Base-by-base conservation (phyloP, 2,113 vertebrate genomes). In the Ptilorrhoa leucosticta region DNA sequence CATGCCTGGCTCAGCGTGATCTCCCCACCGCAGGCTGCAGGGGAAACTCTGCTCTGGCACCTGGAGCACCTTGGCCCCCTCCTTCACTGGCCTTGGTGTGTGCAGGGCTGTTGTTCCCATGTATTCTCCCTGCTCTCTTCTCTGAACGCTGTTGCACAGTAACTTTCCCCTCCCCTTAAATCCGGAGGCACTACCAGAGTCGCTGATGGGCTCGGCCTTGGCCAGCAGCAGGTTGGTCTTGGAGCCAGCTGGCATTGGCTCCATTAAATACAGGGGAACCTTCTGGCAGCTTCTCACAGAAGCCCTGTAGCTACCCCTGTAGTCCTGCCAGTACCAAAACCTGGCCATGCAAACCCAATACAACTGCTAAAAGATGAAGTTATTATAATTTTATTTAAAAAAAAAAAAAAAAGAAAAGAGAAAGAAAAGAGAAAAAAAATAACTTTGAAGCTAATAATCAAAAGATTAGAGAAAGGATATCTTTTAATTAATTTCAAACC, bases 401-500 rank as follows among this genome's bases (percentile, higher is more conserved):
- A 44, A 72, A 18, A 88, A 89, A 21, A 13, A 17, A 75, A 19
- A 70, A 6, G 28, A 45, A 50, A 4, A 9, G 4, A 27, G 8
- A 39, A 24, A 83, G 39, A 45, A 82, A 26, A 15, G 18, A 39
- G 23, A 5, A 37, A 65, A 79, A 61, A 83, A 71, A 42, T n/a
- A 97, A 97, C 97, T 98, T 98, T 98, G 96, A 98, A 98, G 97
- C 96, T 97, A 98, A 97, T 98, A 97, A 98, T 98, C 96, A 98
- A 97, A 98, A 98, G 97, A 98, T 98, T 98, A 98, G 96, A 98
- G 96, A 97, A 97, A 97, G 95, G 94, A 98, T 98, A 98, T 98
- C 94, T 98, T 98, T 98, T 98, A 98, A 98, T 98, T 98, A 98
- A 98, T 98, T 98, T 98, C 97, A 97, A 98, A 96, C 96, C 94